Conservation (phyloP, 2,113 vertebrate species). For the Rhegmatorhina hoffmannsi region DNA sequence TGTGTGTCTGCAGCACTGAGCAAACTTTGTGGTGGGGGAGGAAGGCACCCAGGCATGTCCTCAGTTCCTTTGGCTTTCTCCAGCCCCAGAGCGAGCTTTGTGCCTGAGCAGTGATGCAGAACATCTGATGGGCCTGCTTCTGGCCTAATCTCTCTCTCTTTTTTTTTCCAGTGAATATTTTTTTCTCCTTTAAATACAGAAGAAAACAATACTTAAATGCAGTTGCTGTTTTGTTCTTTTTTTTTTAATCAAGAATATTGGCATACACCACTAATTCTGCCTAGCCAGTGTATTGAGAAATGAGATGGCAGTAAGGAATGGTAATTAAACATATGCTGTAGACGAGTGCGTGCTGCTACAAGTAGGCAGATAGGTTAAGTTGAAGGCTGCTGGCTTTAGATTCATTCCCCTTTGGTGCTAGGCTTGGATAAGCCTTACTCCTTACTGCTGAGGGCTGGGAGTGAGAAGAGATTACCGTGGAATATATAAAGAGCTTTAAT, state of each 20-base stretch:
- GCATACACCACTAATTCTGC: background rate
- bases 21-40: background rate
- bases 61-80: conserved; percentile 44
- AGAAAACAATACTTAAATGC: background rate
- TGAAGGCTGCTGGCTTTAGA: conserved; percentile 12
- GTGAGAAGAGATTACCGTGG: background rate
- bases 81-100: conserved; percentile 57
- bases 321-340: background rate
- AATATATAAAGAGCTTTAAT: background rate
- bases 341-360: background rate
- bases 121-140: conserved; percentile 40
- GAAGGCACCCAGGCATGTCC: conserved; percentile 34
- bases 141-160: background rate
- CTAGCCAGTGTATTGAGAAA: background rate
- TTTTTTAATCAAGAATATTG: background rate
- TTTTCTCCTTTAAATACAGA: background rate
- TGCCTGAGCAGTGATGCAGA: conserved; percentile 62
- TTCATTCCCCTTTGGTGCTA: conserved; percentile 47
- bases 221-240: background rate
- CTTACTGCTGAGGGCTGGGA: background rate
- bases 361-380: conserved; percentile 12
- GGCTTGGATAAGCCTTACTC: background rate
- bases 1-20: background rate
- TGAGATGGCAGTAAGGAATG: background rate
- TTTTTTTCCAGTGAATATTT: background rate